Conservation (phyloP, 2,888 invertebrate species). For the Cordilura impudica region DNA sequence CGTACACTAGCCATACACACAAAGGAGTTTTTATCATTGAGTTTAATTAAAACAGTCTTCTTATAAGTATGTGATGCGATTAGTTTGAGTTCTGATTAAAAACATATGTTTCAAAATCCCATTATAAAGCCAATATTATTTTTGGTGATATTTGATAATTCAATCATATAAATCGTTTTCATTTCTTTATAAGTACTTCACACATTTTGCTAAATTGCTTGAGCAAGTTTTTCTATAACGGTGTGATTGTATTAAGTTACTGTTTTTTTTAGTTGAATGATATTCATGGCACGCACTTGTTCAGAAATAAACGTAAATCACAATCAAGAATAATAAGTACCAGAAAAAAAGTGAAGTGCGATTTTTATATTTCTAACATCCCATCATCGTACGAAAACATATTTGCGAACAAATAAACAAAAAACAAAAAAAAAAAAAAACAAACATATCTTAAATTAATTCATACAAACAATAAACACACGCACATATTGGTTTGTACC, state of each 20-base stretch:
- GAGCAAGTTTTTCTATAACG: neutral
- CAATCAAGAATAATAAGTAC: conserved; percentile 1
- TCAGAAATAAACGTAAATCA: conserved; percentile 24
- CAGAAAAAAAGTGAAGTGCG: neutral
- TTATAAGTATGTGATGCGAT: too few relatives aligned
- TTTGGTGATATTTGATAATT: too few relatives aligned
- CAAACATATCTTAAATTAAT: neutral
- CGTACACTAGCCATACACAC: too few relatives aligned
- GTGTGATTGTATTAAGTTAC: too few relatives aligned
- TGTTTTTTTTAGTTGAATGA: conserved; percentile 5
- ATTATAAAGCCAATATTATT: too few relatives aligned
- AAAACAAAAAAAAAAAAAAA: neutral
- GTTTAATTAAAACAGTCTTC: too few relatives aligned
- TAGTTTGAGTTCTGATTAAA: too few relatives aligned
- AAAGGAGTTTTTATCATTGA: too few relatives aligned
- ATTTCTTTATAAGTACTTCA: conserved; percentile 1
- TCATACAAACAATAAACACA: too few relatives aligned
- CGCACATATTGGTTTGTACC: neutral
- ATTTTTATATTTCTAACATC: neutral
- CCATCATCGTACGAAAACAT: conserved; percentile 15
- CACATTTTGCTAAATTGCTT: conserved; percentile 19
- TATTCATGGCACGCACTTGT: conserved; percentile 40
- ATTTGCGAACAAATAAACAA: neutral
- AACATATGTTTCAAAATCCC: too few relatives aligned
- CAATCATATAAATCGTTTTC: too few relatives aligned